Conservation (phyloP, 2,888 invertebrate species). For the Gandaritis pyraliata region DNA sequence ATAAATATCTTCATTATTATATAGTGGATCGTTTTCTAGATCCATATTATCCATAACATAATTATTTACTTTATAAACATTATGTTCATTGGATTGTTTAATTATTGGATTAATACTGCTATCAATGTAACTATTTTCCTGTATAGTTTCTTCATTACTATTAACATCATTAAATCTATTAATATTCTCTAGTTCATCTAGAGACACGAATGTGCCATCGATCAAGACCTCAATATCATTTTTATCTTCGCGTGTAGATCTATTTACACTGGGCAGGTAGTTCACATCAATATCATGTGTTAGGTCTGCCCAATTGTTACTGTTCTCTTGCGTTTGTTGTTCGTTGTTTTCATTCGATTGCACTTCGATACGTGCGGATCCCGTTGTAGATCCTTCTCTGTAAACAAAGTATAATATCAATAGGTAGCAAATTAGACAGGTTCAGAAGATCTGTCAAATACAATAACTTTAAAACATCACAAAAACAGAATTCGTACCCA, state of each 20-base stretch:
- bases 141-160: conserved; percentile 32
- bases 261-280: conserved; percentile 52
- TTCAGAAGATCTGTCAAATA: not conserved
- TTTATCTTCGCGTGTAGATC: conserved; percentile 55
- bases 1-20: conserved; percentile 22
- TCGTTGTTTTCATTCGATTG: conserved; percentile 9
- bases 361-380: conserved; percentile 11
- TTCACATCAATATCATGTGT: conserved; percentile 74
- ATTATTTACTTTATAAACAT: conserved; percentile 19
- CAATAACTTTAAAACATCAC: too few relatives aligned
- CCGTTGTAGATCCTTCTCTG: conserved; percentile 23
- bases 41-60: conserved; percentile 19
- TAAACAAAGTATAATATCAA: conserved; percentile 20
- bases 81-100: conserved; percentile 9
- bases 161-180: conserved; percentile 26
- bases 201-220: conserved; percentile 57
- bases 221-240: conserved; percentile 61
- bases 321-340: conserved; percentile 34
- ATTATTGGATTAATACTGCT: conserved; percentile 21
- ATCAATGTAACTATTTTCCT: conserved; percentile 22
- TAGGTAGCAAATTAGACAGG: not conserved
- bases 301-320: conserved; percentile 61
- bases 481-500: too few relatives aligned
- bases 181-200: conserved; percentile 47
- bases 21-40: conserved; percentile 14